Conservation (phyloP, 2,113 vertebrate species). For the Pollachius pollachius region DNA sequence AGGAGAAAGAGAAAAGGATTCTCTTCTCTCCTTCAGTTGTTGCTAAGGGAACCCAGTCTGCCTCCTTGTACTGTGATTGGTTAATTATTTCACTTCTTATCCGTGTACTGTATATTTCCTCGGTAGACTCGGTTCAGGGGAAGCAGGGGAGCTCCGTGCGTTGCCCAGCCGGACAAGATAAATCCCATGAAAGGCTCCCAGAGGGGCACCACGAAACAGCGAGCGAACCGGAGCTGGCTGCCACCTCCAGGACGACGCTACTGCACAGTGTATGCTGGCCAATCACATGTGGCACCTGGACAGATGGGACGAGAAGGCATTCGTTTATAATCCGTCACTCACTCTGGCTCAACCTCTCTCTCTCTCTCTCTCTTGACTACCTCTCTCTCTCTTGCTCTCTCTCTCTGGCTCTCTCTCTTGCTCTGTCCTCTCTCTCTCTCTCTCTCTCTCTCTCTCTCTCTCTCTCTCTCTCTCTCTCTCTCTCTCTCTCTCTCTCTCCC, state of each 20-base stretch:
- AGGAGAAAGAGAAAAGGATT: conserved; percentile 58
- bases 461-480: background rate
- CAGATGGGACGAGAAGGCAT: conserved; percentile 49
- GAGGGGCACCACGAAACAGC: conserved; percentile 47
- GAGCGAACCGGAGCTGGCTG: conserved; percentile 26
- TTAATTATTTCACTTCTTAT: conserved; percentile 72
- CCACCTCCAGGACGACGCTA: conserved; percentile 56
- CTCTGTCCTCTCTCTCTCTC: conserved; percentile 2
- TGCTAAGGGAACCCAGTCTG: conserved; percentile 73
- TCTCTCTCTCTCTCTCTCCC: conserved; percentile 1
- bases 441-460: conserved; percentile 6
- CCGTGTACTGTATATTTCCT: conserved; percentile 58
- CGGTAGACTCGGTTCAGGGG: conserved; percentile 59
- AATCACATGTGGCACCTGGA: conserved; percentile 67
- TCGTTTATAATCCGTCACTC: conserved; percentile 48
- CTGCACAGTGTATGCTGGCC: conserved; percentile 52
- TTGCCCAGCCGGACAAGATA: conserved; percentile 65
- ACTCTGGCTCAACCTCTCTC: conserved; percentile 6
- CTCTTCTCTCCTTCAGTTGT: conserved; percentile 68
- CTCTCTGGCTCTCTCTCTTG: background rate
- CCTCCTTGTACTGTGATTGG: conserved; percentile 69
- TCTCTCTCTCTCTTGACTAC: background rate
- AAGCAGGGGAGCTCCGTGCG: conserved; percentile 40
- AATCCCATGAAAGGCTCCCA: conserved; percentile 66
- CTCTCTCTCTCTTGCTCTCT: conserved; percentile 4